Evolutionary conservation across 2,113 vertebrate species (phyloP).

Genomic region (Cheirogaleus medius): DNA sequence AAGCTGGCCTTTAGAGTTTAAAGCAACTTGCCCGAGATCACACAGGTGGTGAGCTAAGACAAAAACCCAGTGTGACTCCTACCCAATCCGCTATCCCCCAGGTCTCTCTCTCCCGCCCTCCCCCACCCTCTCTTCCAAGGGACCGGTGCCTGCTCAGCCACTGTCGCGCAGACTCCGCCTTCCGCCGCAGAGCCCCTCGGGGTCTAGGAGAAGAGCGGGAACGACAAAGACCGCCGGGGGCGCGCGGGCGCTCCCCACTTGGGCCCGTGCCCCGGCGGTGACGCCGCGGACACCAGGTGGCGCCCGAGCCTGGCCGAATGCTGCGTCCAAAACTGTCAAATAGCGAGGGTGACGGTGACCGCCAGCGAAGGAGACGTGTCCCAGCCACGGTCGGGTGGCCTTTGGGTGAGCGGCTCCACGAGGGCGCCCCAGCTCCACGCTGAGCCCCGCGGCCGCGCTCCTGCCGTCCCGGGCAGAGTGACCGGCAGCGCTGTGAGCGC

Average conservation of each 20-base stretch:
- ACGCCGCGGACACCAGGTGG: constrained; percentile 64
- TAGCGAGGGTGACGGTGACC: no score
- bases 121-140: no score
- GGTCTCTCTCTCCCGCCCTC: background rate
- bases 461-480: background rate
- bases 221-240: background rate
- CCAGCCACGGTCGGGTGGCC: background rate
- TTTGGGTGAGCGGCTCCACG: background rate
- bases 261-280: background rate
- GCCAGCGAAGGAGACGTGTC: background rate
- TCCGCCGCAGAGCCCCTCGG: background rate
- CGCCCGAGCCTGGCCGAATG: constrained; percentile 52
- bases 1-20: background rate
- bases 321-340: background rate
- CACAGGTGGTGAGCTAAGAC: background rate
- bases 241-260: no score
- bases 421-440: background rate
- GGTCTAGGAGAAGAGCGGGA: background rate
- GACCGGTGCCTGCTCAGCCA: background rate
- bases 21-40: background rate
- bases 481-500: background rate
- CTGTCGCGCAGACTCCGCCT: background rate
- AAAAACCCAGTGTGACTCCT: background rate
- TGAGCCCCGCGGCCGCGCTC: accelerated
- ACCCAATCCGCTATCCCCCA: background rate